Conservation (phyloP, 2,797 vertebrate genomes). For the Rhabdophis nuchalis region DNA sequence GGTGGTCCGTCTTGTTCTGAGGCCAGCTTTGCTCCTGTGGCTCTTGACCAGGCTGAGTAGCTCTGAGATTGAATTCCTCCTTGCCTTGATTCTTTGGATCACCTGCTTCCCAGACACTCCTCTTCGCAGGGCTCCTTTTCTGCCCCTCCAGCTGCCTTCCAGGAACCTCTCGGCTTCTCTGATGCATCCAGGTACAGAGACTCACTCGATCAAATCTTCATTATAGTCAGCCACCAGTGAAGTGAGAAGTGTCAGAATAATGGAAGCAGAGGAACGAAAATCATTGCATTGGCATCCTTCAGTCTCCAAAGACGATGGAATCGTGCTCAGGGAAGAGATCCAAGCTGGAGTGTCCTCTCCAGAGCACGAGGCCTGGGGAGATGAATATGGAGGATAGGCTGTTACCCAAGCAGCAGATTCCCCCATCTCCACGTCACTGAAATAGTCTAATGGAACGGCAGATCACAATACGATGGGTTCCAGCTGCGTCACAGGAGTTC, state of each 20-base stretch:
- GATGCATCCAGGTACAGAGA: neutral
- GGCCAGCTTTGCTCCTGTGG: neutral
- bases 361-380: too few species aligned
- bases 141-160: neutral
- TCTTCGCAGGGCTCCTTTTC: neutral
- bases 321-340: too few species aligned
- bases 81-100: neutral
- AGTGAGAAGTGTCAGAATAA: neutral
- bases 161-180: neutral
- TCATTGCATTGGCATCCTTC: too few species aligned
- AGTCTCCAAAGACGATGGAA: too few species aligned
- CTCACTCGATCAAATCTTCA: neutral
- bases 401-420: too few species aligned
- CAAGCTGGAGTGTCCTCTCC: too few species aligned
- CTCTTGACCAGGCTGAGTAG: neutral
- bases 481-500: too few species aligned
- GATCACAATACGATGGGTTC: too few species aligned
- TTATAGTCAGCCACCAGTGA: neutral
- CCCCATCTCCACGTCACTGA: too few species aligned
- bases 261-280: neutral
- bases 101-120: neutral
- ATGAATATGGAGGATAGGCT: too few species aligned
- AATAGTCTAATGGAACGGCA: too few species aligned
- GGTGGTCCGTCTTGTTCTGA: neutral
- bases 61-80: neutral